phyloP scores from a whole-genome alignment of 2,888 invertebrate genomes.

The Neocrepidodera transversa region DNA sequence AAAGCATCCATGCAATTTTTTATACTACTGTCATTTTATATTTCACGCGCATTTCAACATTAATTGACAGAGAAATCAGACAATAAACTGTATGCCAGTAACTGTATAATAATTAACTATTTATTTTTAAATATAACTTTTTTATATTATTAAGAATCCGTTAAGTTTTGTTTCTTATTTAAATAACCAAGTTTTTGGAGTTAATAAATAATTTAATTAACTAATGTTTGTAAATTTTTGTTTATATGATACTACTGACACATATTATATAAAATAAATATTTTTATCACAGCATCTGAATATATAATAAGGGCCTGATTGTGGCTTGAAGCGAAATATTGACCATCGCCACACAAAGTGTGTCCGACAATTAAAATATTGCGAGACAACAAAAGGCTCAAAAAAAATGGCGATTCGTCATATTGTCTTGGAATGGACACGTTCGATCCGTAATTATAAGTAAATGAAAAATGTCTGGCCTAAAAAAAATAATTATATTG shows the following conservation, averaged over 20 bases:
- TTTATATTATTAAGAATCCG: no score
- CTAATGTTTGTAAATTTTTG: no score
- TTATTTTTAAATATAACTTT: no score
- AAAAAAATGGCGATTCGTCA: slow-evolving; percentile 25
- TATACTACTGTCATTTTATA: slow-evolving; percentile 1
- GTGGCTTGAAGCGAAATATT: slow-evolving; percentile 17
- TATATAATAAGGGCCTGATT: slow-evolving; percentile 24
- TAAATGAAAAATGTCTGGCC: slow-evolving; percentile 16
- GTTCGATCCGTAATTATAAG: slow-evolving; percentile 18
- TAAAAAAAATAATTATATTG: slow-evolving; percentile 11
- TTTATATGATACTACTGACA: neutral
- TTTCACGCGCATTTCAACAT: slow-evolving; percentile 10
- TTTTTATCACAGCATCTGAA: slow-evolving; percentile 9
- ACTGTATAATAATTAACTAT: no score
- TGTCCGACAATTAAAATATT: slow-evolving; percentile 24
- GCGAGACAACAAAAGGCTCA: slow-evolving; percentile 23
- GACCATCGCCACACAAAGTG: slow-evolving; percentile 23
- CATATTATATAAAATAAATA: slow-evolving; percentile 1
- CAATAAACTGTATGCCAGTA: neutral
- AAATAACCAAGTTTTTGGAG: no score
- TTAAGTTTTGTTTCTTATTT: no score
- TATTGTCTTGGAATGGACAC: slow-evolving; percentile 26
- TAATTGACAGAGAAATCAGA: slow-evolving; percentile 18
- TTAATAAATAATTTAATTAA: no score
- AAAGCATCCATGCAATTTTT: slow-evolving; percentile 7